phyloP scores from a whole-genome alignment of 2,797 vertebrate species.

The Dallia pectoralis region DNA sequence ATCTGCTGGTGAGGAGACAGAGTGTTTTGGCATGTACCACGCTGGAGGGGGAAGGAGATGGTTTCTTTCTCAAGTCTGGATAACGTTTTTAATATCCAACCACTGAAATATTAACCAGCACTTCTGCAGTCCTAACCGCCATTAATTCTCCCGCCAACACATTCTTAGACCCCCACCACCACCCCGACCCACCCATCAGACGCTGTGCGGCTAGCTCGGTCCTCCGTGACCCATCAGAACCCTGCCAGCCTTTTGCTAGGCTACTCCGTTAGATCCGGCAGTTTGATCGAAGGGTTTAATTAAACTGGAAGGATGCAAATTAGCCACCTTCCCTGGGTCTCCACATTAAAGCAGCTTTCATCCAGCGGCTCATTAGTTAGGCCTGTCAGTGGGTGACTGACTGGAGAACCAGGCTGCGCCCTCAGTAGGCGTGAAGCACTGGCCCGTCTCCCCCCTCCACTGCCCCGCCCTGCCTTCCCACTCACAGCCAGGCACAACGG shows the following conservation, averaged over 20 bases:
- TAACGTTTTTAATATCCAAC: too few relatives aligned
- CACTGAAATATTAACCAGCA: neutral
- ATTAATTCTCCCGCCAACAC: neutral
- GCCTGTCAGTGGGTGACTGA: slow-evolving; percentile 5
- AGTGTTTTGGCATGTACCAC: too few relatives aligned
- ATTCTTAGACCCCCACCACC: neutral
- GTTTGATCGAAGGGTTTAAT: slow-evolving; percentile 47
- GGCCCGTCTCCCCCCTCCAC: slow-evolving; percentile 13
- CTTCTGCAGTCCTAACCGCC: neutral
- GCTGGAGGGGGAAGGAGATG: neutral
- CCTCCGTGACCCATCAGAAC: neutral
- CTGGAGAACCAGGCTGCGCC: slow-evolving; percentile 19
- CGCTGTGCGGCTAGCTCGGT: neutral
- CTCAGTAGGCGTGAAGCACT: slow-evolving; percentile 23
- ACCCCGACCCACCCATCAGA: neutral
- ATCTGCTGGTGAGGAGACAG: too few relatives aligned
- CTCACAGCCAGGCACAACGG: neutral
- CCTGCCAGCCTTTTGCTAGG: neutral
- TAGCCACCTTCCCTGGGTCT: slow-evolving; percentile 42
- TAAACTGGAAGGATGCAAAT: slow-evolving; percentile 50
- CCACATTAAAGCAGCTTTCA: slow-evolving; percentile 54
- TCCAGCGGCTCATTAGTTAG: slow-evolving; percentile 40
- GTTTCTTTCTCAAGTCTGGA: too few relatives aligned
- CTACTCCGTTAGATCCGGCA: neutral
- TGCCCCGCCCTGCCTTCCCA: neutral